Conservation (phyloP, 2,888 invertebrate species). For the Oligia latruncula region DNA sequence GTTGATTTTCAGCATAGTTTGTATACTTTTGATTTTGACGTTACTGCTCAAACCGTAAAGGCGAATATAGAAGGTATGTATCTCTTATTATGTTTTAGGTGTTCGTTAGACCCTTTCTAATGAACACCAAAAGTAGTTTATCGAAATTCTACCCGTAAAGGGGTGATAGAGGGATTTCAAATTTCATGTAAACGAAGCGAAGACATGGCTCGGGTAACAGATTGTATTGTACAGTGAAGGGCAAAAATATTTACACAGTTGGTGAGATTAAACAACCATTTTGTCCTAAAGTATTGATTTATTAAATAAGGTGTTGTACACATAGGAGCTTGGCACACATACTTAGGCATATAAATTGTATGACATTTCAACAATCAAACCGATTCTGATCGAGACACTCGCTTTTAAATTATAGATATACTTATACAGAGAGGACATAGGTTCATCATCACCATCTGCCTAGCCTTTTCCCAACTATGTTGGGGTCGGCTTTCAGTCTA, state of each 20-base stretch:
- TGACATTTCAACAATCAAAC: neutral
- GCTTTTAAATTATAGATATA: neutral
- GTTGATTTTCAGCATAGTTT: too few species aligned
- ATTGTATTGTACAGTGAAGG: neutral
- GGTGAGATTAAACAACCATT: neutral
- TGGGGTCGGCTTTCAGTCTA: too few species aligned
- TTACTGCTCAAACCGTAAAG: neutral
- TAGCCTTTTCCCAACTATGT: too few species aligned
- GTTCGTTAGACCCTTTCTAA: slow-evolving; percentile 10
- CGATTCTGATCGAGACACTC: neutral
- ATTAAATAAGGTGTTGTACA: neutral
- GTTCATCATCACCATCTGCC: too few species aligned
- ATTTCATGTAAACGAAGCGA: neutral
- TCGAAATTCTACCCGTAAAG: slow-evolving; percentile 9
- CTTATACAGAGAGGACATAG: too few species aligned
- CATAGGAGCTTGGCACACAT: neutral
- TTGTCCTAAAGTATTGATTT: neutral
- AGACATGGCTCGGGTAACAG: neutral
- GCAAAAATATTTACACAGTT: neutral
- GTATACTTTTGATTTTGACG: neutral
- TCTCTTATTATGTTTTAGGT: neutral
- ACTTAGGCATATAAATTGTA: neutral
- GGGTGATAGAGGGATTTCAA: slow-evolving; percentile 6
- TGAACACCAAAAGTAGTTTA: neutral
- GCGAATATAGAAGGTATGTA: slow-evolving; percentile 1